A percentile compares a stretch with the other conserved stretches of the same genome.
phyloP scores from a whole-genome alignment of 2,797 vertebrate genomes.

The Pangasius macronema region DNA sequence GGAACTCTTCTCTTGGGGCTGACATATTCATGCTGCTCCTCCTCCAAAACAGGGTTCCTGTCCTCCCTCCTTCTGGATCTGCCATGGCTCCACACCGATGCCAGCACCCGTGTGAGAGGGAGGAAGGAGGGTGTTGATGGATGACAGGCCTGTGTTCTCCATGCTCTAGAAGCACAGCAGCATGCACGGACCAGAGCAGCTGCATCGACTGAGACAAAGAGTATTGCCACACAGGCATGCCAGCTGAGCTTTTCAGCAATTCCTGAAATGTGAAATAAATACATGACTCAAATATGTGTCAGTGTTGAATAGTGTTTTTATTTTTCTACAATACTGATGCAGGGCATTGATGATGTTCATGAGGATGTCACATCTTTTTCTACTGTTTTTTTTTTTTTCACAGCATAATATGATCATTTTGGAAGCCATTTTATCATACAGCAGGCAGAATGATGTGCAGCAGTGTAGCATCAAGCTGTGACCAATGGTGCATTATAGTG shows the following conservation, averaged over 20 bases:
- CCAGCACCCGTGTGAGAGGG: slow-evolving; percentile 65
- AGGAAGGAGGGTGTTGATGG: slow-evolving; percentile 70
- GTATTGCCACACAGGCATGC: slow-evolving; percentile 25
- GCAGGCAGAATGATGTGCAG: slow-evolving; percentile 31
- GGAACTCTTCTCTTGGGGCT: slow-evolving; percentile 65
- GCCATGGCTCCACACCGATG: slow-evolving; percentile 57
- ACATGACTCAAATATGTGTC: slow-evolving; percentile 34
- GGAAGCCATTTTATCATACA: slow-evolving; percentile 37
- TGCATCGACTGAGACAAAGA: slow-evolving; percentile 55
- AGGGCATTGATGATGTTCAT: slow-evolving; percentile 11
- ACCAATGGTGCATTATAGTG: slow-evolving; percentile 34
- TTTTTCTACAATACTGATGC: slow-evolving; percentile 13
- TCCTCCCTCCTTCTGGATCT: slow-evolving; percentile 46
- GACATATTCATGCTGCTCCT: slow-evolving; percentile 65
- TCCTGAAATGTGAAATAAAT: slow-evolving; percentile 30
- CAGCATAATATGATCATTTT: slow-evolving; percentile 44
- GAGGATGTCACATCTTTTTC: neutral
- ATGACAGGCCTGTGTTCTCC: slow-evolving; percentile 72
- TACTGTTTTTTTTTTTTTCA: neutral
- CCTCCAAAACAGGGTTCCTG: slow-evolving; percentile 65
- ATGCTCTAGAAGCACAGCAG: slow-evolving; percentile 65
- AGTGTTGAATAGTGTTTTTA: slow-evolving; percentile 31
- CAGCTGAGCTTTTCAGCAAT: slow-evolving; percentile 41
- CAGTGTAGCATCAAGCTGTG: slow-evolving; percentile 37
- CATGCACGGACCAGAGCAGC: slow-evolving; percentile 66